A percentile compares a stretch with the other conserved stretches of the same genome.
Evolutionary conservation across 2,113 vertebrate genomes (phyloP).

Genomic region (Scartelaos histophorus): DNA sequence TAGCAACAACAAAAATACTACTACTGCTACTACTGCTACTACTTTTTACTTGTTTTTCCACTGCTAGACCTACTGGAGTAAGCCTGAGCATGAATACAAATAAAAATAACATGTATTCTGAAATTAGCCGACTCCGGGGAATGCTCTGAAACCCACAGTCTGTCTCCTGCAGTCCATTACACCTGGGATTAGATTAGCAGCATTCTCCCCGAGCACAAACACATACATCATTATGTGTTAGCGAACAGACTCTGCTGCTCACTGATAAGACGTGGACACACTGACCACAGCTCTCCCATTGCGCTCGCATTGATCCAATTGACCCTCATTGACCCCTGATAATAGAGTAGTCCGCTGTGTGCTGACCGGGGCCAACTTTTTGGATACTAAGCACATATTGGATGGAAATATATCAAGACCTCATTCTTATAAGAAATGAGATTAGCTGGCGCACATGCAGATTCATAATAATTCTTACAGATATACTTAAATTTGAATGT

Average conservation of each 20-base stretch:
- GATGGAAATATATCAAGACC: conserved; percentile 23
- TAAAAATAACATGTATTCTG: background rate
- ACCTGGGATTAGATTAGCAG: conserved; percentile 57
- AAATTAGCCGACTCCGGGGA: background rate
- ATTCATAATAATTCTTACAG: background rate
- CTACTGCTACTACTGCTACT: background rate
- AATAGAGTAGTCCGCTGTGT: conserved; percentile 40
- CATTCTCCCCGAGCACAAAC: conserved; percentile 61
- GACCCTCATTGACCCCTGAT: conserved; percentile 67
- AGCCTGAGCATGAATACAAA: background rate
- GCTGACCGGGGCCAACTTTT: conserved; percentile 26
- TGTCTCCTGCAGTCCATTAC: conserved; percentile 44
- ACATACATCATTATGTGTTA: conserved; percentile 66
- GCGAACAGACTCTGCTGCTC: conserved; percentile 52
- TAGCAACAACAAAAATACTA: background rate
- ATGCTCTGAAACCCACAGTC: background rate
- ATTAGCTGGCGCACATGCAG: background rate
- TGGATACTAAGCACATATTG: background rate
- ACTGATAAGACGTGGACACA: conserved; percentile 60
- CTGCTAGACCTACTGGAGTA: background rate
- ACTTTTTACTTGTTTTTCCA: background rate
- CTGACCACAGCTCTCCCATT: conserved; percentile 41
- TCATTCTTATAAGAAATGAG: background rate
- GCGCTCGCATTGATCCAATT: conserved; percentile 61
- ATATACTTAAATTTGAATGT: conserved; percentile 4